phyloP scores from a whole-genome alignment of 1,140 invertebrate genomes.

The Drosophila tropicalis region DNA sequence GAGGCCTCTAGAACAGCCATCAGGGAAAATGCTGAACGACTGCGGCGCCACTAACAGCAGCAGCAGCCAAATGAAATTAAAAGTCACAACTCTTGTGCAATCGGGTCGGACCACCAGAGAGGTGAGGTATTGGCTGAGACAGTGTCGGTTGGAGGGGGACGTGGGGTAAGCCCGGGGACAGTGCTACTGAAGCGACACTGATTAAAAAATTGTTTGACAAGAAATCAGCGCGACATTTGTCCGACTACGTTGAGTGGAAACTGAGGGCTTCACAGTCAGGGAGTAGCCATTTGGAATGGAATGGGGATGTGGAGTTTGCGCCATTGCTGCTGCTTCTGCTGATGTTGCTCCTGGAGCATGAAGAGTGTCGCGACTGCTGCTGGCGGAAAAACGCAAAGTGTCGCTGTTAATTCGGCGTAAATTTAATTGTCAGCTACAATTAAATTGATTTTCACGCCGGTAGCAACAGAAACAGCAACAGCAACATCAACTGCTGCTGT shows the following conservation, averaged over 20 bases:
- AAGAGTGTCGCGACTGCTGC: not conserved
- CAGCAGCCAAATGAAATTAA: slow-evolving; percentile 62
- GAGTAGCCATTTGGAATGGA: not conserved
- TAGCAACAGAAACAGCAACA: slow-evolving; percentile 30
- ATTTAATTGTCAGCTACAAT: slow-evolving; percentile 82
- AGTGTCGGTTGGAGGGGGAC: not conserved
- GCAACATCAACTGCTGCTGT: slow-evolving; percentile 23
- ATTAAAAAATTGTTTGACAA: slow-evolving; percentile 82
- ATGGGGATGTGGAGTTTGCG: too few relatives aligned
- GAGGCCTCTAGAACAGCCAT: slow-evolving; percentile 30
- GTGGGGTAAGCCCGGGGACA: slow-evolving; percentile 29
- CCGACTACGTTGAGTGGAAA: slow-evolving; percentile 30
- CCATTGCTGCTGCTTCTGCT: too few relatives aligned
- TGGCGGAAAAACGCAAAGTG: slow-evolving; percentile 57
- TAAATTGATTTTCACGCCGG: slow-evolving; percentile 78
- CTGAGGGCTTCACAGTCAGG: not conserved
- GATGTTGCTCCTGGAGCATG: not conserved
- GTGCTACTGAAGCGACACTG: slow-evolving; percentile 76
- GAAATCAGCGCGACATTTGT: slow-evolving; percentile 78
- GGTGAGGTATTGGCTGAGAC: not conserved
- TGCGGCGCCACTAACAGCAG: slow-evolving; percentile 4
- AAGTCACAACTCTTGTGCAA: slow-evolving; percentile 36
- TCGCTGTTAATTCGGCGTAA: slow-evolving; percentile 78
- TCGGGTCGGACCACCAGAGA: not conserved
- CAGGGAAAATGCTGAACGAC: slow-evolving; percentile 36